Evolutionary conservation across 2,888 invertebrate species (phyloP), one percentile per base, ranked within the genome.

Genomic region (Uloborus plumipes): DNA sequence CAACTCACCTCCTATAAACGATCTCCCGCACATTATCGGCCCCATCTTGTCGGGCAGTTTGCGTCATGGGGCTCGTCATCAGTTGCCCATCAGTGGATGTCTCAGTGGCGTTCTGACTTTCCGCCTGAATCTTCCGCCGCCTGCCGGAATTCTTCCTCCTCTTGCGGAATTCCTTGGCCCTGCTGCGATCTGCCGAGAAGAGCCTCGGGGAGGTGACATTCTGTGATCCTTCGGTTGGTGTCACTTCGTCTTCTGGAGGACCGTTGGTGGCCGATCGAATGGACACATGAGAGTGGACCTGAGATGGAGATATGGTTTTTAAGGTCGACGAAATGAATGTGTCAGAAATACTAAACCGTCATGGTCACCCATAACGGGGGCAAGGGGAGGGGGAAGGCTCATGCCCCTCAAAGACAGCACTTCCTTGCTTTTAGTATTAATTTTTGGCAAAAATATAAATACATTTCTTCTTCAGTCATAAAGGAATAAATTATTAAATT

Each of bases 161-260:
- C 14, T 74, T 81, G 14, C 80, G 49, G 39, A 81, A 70, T n/a
- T 81, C 80, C 58, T 49, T 73, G 1, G 64, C 80, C 20, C 51
- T 81, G 65, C 69, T 81, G 49, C 80, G 31, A 55, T 81, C 74
- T 2, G 80, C 50, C 7, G 51, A 31, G 51, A 81, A 81, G 14
- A 81, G 67, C 16, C 80, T 74, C 13, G 64, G 80, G 20, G 64
- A 22, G 13, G 26, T 55, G 9, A 20, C 16, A 16, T 66, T 66
- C 22, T 20, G 26, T n/a, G 15, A 13, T 2, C 14, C 7, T 2
- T 22, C 20, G 2, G 55, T 13, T 0, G 71, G 13, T 0, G 53
- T 58, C 15, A 31, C 50, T 13, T 51, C 53, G 6, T 74, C 64
- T 0, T 61, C 22, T 0, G 58, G 65, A n/a, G 72, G 79, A 14